Percentiles rank a stretch among this genome's conserved stretches.
Evolutionary conservation across 2,113 vertebrate species (phyloP).

Genomic region (Dolichallabes microphthalmus): DNA sequence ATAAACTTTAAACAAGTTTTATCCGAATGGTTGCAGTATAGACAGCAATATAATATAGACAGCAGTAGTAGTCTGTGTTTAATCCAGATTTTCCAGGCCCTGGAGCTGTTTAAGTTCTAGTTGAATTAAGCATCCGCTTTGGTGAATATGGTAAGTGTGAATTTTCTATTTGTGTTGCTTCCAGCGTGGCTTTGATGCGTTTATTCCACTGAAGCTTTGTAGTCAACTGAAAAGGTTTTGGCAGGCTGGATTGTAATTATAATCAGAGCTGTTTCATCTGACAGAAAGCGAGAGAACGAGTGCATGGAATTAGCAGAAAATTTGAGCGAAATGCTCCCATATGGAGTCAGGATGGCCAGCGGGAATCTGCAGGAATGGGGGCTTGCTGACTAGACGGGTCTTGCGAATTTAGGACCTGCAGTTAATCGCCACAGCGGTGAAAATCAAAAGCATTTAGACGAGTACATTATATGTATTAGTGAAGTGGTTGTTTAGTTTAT

Average conservation of each 20-base stretch:
- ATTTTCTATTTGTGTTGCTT: slow-evolving; percentile 11
- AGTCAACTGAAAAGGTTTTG: slow-evolving; percentile 25
- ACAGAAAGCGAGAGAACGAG: slow-evolving; percentile 16
- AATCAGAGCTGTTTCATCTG: slow-evolving; percentile 39
- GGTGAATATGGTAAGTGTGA: background rate
- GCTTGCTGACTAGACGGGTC: slow-evolving; percentile 16
- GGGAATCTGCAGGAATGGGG: slow-evolving; percentile 15
- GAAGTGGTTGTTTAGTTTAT: slow-evolving; percentile 1
- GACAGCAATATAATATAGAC: background rate
- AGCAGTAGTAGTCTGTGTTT: too few relatives aligned
- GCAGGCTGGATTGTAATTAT: slow-evolving; percentile 27
- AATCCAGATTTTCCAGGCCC: background rate
- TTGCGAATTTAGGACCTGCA: slow-evolving; percentile 7
- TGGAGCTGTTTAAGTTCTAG: background rate
- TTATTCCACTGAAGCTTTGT: slow-evolving; percentile 28
- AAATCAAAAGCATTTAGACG: background rate
- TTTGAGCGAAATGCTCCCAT: slow-evolving; percentile 5
- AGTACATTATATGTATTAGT: slow-evolving; percentile 17
- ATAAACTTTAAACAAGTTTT: background rate
- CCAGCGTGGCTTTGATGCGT: slow-evolving; percentile 29
- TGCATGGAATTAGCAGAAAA: slow-evolving; percentile 2
- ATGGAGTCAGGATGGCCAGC: slow-evolving; percentile 17
- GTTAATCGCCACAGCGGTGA: slow-evolving; percentile 9
- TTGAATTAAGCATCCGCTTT: background rate
- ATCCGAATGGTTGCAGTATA: too few relatives aligned